Base-by-base conservation (phyloP, 2,888 invertebrate species). In the Diaprepes abbreviatus region DNA sequence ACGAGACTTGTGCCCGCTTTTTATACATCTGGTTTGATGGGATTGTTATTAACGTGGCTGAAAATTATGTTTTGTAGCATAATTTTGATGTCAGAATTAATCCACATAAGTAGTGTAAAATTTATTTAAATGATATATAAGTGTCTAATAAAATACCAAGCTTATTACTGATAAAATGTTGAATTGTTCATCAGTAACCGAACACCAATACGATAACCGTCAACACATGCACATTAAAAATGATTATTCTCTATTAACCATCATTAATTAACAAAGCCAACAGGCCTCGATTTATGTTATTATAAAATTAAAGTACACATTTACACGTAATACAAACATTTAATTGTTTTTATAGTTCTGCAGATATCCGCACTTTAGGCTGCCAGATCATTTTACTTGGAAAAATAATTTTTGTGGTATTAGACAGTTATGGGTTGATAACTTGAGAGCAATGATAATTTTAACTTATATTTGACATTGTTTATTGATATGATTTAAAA, bases 241-340 rank as follows among this genome's bases (percentile, higher is more conserved):
- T 43, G 57, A 68, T 68, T 62, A 68, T 68, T 36, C 45, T 36
- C 36, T 52, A 48, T 55, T 57, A 68, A 59, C 33, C 43, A 9
- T 24, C 64, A 52, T 62, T 48, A 70, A 60, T 70, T 70, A 66
- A 28, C 31, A 17, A 21, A 33, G 63, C 70, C 70, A 70, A 60
- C 70, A 65, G 70, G 70, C 70, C 60, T 36, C 10, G 16, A 65
- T 65, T 66, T 60, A 60, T 60, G 54, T 55, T 66, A 70, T 60
- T 60, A 60, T 66, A 35, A 54, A 70, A 60, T 45, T 66, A 55
- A 60, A 70, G 48, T 66, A 62, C 52, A 50, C 57, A 45, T 70
- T 70, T 66, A 70, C 70, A 70, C 70, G 66, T 70, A 55, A 66
- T 70, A 66, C 36, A 70, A 28, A 66, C 55, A 70, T 70, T 70